Evolutionary conservation across 1,140 invertebrate genomes (phyloP).

Genomic region (Hylyphantes graminicola): DNA sequence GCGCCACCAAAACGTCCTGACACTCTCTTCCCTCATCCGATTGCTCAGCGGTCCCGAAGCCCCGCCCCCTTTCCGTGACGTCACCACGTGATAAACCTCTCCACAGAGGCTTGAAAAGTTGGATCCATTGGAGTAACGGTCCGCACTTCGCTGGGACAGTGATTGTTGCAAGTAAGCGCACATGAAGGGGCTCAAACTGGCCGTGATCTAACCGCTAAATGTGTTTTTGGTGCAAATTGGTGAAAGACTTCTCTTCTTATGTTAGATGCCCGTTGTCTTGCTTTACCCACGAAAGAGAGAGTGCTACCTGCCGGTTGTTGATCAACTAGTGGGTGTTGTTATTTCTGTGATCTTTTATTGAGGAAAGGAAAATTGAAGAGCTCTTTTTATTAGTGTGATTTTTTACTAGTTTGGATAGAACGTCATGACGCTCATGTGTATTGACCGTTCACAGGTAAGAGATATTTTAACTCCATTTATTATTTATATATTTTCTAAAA

Average conservation of each 20-base stretch:
- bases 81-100: constrained; percentile 37
- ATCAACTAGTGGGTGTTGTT: constrained; percentile 56
- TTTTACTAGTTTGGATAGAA: constrained; percentile 33
- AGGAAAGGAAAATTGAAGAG: neutral
- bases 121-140: constrained; percentile 50
- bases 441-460: constrained; percentile 49
- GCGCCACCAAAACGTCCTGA: neutral
- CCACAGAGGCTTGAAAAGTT: constrained; percentile 58
- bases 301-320: constrained; percentile 52
- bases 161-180: constrained; percentile 9
- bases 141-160: constrained; percentile 42
- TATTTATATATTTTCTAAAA: too few species aligned
- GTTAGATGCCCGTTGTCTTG: constrained; percentile 41
- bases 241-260: neutral
- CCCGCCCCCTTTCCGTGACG: constrained; percentile 31
- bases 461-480: neutral
- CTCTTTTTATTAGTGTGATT: constrained; percentile 32
- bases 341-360: constrained; percentile 47
- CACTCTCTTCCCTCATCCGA: constrained; percentile 9
- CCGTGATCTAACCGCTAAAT: constrained; percentile 3
- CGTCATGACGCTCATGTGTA: constrained; percentile 46
- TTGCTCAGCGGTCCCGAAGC: constrained; percentile 39
- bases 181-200: neutral
- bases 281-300: constrained; percentile 16
- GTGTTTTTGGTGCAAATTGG: constrained; percentile 13